Evolutionary conservation across 2,888 invertebrate genomes (phyloP).

Genomic region (Halictus quadricinctus): DNA sequence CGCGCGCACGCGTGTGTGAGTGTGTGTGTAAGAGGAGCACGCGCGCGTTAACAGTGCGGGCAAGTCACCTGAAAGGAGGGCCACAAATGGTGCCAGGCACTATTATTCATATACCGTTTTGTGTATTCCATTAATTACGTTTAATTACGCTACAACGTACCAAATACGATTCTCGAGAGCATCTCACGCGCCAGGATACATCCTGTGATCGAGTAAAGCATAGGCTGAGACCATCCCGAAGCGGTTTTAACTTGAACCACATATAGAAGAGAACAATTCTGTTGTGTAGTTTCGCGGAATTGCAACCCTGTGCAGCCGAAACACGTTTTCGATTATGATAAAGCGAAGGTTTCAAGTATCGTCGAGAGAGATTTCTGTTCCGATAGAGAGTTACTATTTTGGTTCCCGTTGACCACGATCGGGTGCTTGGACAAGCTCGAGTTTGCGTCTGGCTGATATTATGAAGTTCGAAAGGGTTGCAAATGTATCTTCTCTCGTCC

Average conservation of each 20-base stretch:
- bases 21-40: background rate
- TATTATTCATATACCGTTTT: constrained; percentile 80
- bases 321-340: background rate
- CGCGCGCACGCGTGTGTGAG: background rate
- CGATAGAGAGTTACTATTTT: background rate
- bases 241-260: constrained; percentile 51
- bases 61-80: constrained; percentile 78
- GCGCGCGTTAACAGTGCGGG: constrained; percentile 54
- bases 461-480: constrained; percentile 70
- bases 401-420: constrained; percentile 1
- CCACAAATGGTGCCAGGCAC: constrained; percentile 83
- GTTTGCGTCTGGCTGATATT: constrained; percentile 49
- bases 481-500: constrained; percentile 59
- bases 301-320: constrained; percentile 62
- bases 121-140: constrained; percentile 76
- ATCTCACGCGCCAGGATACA: constrained; percentile 74
- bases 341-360: background rate
- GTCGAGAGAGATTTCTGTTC: constrained; percentile 11
- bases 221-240: constrained; percentile 69
- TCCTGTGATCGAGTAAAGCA: constrained; percentile 76
- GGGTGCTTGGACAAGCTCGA: constrained; percentile 27
- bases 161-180: constrained; percentile 73
- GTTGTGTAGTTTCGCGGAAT: constrained; percentile 27
- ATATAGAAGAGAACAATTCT: constrained; percentile 55
- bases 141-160: constrained; percentile 68